These are phyloP conservation scores for Aurelia aurita DNA, from an alignment of 30 jellyfish, hydroid and myxozoan genomes.

Conservation along the genomic window DNA sequence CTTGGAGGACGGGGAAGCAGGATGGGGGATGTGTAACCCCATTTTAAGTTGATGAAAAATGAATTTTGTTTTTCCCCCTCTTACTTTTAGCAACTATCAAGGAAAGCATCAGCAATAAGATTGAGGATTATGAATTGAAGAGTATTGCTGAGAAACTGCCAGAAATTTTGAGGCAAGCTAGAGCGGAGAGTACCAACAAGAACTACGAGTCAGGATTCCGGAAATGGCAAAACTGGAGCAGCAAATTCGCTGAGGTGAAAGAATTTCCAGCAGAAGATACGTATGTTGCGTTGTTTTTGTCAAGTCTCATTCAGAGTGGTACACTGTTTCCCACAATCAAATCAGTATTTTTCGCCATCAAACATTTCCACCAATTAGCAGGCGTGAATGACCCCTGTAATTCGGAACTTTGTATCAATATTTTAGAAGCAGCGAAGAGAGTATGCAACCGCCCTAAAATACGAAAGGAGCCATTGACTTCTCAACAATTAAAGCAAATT, in stretches of 20 bases:
- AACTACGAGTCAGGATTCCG: neutral
- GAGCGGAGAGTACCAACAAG: conserved; percentile 12
- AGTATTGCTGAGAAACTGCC: neutral
- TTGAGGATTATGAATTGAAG: neutral
- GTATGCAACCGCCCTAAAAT: neutral
- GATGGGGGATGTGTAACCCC: neutral
- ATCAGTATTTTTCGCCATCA: conserved; percentile 6
- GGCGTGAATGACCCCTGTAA: neutral
- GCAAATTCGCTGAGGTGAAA: neutral
- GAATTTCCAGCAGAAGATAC: conserved; percentile 3
- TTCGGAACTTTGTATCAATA: neutral
- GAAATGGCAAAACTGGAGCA: conserved; percentile 6
- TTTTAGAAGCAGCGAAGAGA: neutral
- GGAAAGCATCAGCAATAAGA: neutral
- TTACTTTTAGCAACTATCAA: conserved; percentile 7
- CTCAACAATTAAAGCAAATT: neutral
- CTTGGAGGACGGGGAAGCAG: neutral
- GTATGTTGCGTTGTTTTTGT: conserved; percentile 6
- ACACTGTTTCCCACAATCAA: neutral
- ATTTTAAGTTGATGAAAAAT: neutral
- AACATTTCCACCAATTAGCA: conserved; percentile 1
- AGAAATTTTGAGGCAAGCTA: conserved; percentile 6
- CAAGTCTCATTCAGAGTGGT: conserved; percentile 7
- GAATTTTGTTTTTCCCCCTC: neutral
- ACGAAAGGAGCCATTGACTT: neutral